phyloP scores from a whole-genome alignment of 1,140 invertebrate species.

The Probaryconus sp. region DNA sequence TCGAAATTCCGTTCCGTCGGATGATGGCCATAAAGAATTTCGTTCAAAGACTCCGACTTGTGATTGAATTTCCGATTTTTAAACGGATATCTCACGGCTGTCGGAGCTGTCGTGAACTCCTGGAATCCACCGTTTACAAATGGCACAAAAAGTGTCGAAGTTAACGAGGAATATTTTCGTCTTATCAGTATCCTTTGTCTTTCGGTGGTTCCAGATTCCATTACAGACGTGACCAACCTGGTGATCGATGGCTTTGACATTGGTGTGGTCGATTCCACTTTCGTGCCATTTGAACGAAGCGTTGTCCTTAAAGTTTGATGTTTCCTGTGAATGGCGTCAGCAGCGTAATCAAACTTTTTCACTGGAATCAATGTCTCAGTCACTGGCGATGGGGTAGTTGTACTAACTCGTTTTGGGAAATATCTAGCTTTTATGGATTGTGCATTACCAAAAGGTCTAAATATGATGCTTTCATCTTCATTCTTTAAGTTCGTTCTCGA shows the following conservation, averaged over 20 bases:
- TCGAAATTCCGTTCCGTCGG: conserved; percentile 67
- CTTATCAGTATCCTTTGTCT: conserved; percentile 76
- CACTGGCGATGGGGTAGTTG: conserved; percentile 62
- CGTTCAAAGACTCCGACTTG: conserved; percentile 64
- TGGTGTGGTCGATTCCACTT: conserved; percentile 59
- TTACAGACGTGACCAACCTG: conserved; percentile 76
- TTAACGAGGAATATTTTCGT: conserved; percentile 74
- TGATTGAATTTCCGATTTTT: conserved; percentile 32
- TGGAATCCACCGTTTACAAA: conserved; percentile 43
- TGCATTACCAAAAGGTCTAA: conserved; percentile 2
- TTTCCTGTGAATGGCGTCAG: conserved; percentile 71
- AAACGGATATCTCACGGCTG: not conserved
- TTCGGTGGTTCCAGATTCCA: conserved; percentile 77
- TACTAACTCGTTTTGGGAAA: conserved; percentile 63
- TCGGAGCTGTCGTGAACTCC: conserved; percentile 21
- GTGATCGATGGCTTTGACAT: conserved; percentile 72
- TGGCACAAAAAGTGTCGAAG: conserved; percentile 69
- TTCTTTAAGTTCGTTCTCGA: conserved; percentile 58
- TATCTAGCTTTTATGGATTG: conserved; percentile 64
- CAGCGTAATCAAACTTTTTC: conserved; percentile 73
- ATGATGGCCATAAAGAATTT: conserved; percentile 65
- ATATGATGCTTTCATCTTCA: conserved; percentile 3
- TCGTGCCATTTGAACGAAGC: conserved; percentile 10
- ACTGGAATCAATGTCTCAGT: conserved; percentile 74
- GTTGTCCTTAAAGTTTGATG: conserved; percentile 70